Evolutionary conservation across 2,113 vertebrate genomes (phyloP).

Genomic region (Dromaius novaehollandiae): DNA sequence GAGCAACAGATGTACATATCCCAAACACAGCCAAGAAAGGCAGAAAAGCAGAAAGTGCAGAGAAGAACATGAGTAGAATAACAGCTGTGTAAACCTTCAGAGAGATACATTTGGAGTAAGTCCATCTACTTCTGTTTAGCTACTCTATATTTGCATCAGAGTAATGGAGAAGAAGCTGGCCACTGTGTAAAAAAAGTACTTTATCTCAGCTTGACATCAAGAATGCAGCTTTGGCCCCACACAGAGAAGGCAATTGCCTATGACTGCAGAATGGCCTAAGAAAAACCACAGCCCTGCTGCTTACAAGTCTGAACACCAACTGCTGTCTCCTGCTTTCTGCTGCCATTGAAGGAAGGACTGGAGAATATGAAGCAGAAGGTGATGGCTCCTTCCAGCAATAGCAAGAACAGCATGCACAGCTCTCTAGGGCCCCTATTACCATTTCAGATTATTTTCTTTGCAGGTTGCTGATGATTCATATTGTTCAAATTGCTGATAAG

Average conservation of each 20-base stretch:
- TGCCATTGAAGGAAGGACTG: neutral
- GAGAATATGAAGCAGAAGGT: neutral
- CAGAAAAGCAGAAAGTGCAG: neutral
- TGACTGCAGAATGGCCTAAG: neutral
- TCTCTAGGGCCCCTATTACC: neutral
- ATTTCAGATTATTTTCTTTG: neutral
- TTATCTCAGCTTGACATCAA: neutral
- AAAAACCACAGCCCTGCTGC: fast-evolving
- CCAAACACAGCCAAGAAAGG: neutral
- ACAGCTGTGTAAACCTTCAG: neutral
- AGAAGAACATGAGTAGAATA: neutral
- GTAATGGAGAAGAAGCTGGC: neutral
- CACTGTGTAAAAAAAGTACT: neutral
- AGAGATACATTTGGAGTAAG: neutral
- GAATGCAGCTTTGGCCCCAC: neutral
- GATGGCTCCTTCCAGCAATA: neutral
- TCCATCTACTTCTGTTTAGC: neutral
- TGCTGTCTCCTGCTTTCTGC: neutral
- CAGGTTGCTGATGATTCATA: neutral
- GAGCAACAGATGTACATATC: neutral
- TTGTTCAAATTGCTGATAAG: neutral
- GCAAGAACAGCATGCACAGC: neutral
- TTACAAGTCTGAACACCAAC: neutral
- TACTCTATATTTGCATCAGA: neutral
- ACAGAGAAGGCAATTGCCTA: neutral